A percentile compares a stretch with the other conserved stretches of the same genome.
phyloP scores from a whole-genome alignment of 1,140 invertebrate genomes.

The Calliopsis andreniformis region DNA sequence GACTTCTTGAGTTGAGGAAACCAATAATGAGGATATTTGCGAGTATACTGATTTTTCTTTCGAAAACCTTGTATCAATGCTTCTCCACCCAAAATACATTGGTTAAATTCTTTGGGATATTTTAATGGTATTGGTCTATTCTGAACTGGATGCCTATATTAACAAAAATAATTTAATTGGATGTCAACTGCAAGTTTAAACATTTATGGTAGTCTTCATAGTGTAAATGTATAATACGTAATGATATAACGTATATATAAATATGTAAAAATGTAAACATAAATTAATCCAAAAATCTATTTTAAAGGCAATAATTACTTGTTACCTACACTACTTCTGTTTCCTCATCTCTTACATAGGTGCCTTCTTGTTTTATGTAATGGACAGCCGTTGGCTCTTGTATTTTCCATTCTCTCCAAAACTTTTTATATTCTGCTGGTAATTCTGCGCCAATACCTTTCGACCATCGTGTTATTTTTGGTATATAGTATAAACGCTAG shows the following conservation, averaged over 20 bases:
- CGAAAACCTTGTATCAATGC: slow-evolving; percentile 95
- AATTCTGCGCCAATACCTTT: slow-evolving; percentile 85
- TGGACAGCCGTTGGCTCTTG: slow-evolving; percentile 90
- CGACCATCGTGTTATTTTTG: slow-evolving; percentile 80
- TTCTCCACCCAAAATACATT: slow-evolving; percentile 98
- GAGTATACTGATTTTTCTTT: slow-evolving; percentile 83
- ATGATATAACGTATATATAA: too few relatives aligned
- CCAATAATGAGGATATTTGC: slow-evolving; percentile 92
- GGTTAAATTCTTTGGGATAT: slow-evolving; percentile 90
- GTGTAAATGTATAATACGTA: too few relatives aligned
- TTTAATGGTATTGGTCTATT: slow-evolving; percentile 90
- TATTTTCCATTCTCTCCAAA: slow-evolving; percentile 92
- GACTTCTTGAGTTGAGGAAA: slow-evolving; percentile 89
- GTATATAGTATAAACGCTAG: slow-evolving; percentile 63
- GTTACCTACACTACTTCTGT: slow-evolving; percentile 86
- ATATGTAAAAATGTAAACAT: neutral
- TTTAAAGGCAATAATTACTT: slow-evolving; percentile 17
- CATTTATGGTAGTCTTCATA: too few relatives aligned
- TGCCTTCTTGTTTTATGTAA: slow-evolving; percentile 88
- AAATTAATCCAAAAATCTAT: too few relatives aligned
- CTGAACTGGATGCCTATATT: slow-evolving; percentile 84
- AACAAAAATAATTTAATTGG: neutral
- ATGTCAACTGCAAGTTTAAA: neutral
- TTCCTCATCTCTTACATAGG: slow-evolving; percentile 87
- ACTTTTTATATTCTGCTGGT: slow-evolving; percentile 93